These are phyloP conservation scores for Bellardia pandia DNA, from an alignment of 2,888 invertebrate genomes.

Conservation along the genomic window DNA sequence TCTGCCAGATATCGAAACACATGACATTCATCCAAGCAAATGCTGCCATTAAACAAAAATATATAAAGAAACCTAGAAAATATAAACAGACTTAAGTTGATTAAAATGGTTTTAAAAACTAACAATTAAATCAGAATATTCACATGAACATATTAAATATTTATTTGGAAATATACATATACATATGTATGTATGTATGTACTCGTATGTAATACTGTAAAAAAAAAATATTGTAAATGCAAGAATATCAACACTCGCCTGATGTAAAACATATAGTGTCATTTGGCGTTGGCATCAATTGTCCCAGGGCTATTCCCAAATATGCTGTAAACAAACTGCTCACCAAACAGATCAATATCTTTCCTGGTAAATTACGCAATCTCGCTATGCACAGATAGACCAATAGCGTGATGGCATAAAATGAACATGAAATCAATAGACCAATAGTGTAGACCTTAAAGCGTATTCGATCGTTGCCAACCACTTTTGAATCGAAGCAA, in stretches of 20 bases:
- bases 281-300: slow-evolving; percentile 84
- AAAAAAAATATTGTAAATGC: background rate
- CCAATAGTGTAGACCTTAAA: slow-evolving; percentile 83
- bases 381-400: slow-evolving; percentile 88
- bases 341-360: slow-evolving; percentile 89
- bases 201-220: too few species aligned
- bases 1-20: slow-evolving; percentile 93
- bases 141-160: slow-evolving; percentile 30
- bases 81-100: background rate
- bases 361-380: slow-evolving; percentile 89
- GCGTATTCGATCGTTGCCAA: slow-evolving; percentile 80
- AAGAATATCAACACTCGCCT: slow-evolving; percentile 84
- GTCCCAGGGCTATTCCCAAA: slow-evolving; percentile 86
- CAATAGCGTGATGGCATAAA: slow-evolving; percentile 87
- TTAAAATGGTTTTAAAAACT: background rate
- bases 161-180: background rate
- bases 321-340: slow-evolving; percentile 88
- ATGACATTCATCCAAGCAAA: slow-evolving; percentile 92
- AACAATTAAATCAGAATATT: slow-evolving; percentile 33
- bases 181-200: too few species aligned
- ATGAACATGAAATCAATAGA: slow-evolving; percentile 87
- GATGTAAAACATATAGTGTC: slow-evolving; percentile 84
- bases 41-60: slow-evolving; percentile 89
- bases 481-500: slow-evolving; percentile 81
- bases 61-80: slow-evolving; percentile 87